Evolutionary conservation across 2,797 vertebrate genomes (phyloP).

Genomic region (Macropus fuliginosus): DNA sequence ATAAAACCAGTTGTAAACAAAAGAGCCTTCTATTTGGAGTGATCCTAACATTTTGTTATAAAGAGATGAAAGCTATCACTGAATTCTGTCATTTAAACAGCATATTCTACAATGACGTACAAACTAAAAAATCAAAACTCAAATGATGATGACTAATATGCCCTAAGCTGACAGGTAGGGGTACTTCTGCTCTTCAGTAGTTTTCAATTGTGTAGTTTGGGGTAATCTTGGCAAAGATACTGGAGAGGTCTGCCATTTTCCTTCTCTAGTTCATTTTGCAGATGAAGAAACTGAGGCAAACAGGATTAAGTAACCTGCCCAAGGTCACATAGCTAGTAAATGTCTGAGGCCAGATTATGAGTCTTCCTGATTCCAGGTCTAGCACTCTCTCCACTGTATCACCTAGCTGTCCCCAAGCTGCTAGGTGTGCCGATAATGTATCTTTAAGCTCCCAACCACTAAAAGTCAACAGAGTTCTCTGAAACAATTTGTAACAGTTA

Average conservation of each 20-base stretch:
- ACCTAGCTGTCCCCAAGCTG: background rate
- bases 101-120: constrained; percentile 9
- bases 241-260: background rate
- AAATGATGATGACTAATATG: background rate
- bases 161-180: background rate
- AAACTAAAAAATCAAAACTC: constrained; percentile 31
- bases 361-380: background rate
- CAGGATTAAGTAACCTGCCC: background rate
- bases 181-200: background rate
- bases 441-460: background rate
- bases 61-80: constrained; percentile 19
- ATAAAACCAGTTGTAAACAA: constrained; percentile 3
- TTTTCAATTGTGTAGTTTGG: background rate
- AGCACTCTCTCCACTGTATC: background rate
- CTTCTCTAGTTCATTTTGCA: background rate
- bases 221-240: background rate
- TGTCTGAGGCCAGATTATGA: background rate
- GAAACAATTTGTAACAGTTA: background rate
- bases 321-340: background rate
- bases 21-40: background rate
- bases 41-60: constrained; percentile 13
- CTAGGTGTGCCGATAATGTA: background rate
- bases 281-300: background rate
- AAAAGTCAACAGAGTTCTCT: background rate
- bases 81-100: constrained; percentile 35